phyloP scores from a whole-genome alignment of 2,797 vertebrate species.

The Catamblyrhynchus diadema region DNA sequence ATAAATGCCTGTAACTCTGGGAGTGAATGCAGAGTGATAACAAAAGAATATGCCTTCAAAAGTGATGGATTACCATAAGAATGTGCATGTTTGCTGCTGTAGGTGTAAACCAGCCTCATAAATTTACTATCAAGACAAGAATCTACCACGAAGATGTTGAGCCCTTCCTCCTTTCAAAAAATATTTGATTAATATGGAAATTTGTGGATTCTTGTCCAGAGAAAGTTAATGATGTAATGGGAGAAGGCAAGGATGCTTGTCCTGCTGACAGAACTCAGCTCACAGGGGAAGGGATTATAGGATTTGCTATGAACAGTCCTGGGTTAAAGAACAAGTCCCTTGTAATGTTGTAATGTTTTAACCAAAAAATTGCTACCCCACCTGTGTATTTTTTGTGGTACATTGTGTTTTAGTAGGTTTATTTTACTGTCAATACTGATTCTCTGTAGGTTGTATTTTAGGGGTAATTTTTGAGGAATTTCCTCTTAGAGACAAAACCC shows the following conservation, averaged over 20 bases:
- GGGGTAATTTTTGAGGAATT: neutral
- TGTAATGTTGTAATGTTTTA: neutral
- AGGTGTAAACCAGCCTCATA: constrained; percentile 17
- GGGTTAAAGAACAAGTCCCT: neutral
- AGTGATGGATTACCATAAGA: constrained; percentile 56
- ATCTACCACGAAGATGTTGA: neutral
- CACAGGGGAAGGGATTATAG: neutral
- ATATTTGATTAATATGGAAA: constrained; percentile 9
- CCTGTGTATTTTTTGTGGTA: neutral
- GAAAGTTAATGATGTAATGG: neutral
- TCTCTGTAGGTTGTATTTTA: neutral
- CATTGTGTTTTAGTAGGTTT: neutral
- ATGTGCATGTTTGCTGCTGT: neutral
- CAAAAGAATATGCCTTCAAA: constrained; percentile 17
- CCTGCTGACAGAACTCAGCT: neutral
- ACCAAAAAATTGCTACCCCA: neutral
- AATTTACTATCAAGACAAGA: constrained; percentile 15
- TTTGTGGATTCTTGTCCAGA: neutral
- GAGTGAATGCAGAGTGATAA: constrained; percentile 39
- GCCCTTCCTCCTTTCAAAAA: neutral
- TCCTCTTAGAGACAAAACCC: neutral
- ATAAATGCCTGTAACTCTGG: constrained; percentile 20
- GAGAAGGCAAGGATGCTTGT: neutral
- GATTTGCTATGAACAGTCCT: neutral
- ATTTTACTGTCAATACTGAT: neutral